Evolutionary conservation across 2,888 invertebrate species (phyloP), one percentile per base, ranked within the genome.

Genomic region (Phyllotreta striolata): DNA sequence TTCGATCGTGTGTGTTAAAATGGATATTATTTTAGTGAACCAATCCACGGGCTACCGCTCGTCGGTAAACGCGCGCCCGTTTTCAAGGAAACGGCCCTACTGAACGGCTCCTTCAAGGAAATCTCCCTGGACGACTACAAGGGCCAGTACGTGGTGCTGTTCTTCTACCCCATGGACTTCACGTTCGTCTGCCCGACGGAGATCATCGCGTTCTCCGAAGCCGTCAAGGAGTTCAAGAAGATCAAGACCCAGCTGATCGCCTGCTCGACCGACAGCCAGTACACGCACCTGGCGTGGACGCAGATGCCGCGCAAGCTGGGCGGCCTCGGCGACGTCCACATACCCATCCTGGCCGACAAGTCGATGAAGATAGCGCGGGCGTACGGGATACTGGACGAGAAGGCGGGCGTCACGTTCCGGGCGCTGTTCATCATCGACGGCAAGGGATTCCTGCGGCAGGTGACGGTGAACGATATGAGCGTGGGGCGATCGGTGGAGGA

Each of bases 181-280:
- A 92, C 92, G 3, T 93, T 93, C 80, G 92, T 93, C 6, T 93
- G 92, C 75, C 92, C 94, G 39, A 94, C 98, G 6, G 98, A 98
- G 85, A 98, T 98, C 76, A 95, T 98, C 79, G 96, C 98, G 6
- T 99, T 97, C 85, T 96, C 96, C 1, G 98, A 98, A 74, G 88
- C 92, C 66, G 89, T 87, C 0, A 86, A 88, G 39, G 92, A 94
- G 76, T 95, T 95, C 84, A 86, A 88, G 67, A 89, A 91, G 76
- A 91, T 96, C 74, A 89, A 90, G 55, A 93, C 94, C 77, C 91
- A 94, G 78, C 81, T 98, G 5, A 86, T 98, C 74, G 98, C 90
- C 59, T 94, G 92, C 66, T 98, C 98, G 55, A 96, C 96, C 35
- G 98, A 99, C 84, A 96, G 96, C 54, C 95, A 98, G 82, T 98